phyloP scores from a whole-genome alignment of 2,113 vertebrate species.

The Mastomys coucha region DNA sequence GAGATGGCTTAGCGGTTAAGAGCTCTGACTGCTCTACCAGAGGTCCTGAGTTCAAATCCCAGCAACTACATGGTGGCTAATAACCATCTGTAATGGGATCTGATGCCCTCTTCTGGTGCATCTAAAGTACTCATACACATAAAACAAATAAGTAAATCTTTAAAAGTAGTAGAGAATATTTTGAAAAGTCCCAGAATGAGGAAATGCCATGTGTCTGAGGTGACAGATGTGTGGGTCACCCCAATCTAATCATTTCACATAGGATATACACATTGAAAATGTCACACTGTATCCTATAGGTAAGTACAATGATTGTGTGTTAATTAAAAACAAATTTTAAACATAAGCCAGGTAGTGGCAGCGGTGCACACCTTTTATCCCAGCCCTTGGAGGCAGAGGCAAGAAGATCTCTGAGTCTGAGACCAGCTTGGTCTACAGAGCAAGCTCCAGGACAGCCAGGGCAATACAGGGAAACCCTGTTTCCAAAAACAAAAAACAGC shows the following conservation, averaged over 20 bases:
- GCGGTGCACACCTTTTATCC: not conserved
- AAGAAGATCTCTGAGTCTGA: not conserved
- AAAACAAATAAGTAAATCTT: too few relatives aligned
- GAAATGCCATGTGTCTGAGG: not conserved
- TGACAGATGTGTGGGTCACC: not conserved
- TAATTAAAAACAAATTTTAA: not conserved
- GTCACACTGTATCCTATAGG: not conserved
- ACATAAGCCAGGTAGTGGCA: not conserved
- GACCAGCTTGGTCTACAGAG: not conserved
- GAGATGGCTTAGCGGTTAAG: too few relatives aligned
- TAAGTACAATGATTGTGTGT: not conserved
- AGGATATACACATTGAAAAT: not conserved
- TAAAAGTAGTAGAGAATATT: not conserved
- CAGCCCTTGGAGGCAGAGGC: not conserved
- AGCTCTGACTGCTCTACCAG: too few relatives aligned
- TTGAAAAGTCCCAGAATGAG: not conserved
- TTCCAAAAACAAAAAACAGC: not conserved
- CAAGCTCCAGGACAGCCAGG: not conserved
- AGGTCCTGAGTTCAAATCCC: too few relatives aligned
- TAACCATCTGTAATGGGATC: too few relatives aligned
- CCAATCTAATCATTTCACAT: not conserved
- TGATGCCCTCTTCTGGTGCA: too few relatives aligned
- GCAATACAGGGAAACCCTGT: not conserved
- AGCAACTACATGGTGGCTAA: too few relatives aligned
- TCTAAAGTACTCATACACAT: too few relatives aligned